Percentiles rank a stretch among this genome's conserved stretches.
Evolutionary conservation across 2,888 invertebrate genomes (phyloP).

Genomic region (Euproctis similis): DNA sequence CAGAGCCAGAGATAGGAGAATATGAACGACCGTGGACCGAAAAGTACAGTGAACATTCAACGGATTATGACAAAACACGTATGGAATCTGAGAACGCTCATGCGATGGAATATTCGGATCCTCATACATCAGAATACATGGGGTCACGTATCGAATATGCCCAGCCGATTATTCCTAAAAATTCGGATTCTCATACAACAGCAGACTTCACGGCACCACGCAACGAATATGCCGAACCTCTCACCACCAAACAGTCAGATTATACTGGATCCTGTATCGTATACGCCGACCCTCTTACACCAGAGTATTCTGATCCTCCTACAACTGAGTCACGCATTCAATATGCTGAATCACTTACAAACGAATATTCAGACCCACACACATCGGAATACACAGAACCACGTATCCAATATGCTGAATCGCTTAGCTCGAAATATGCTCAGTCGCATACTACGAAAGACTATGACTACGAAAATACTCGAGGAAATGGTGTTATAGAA

Average conservation of each 20-base stretch:
- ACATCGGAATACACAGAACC: conserved; percentile 4
- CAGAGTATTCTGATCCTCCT: not conserved
- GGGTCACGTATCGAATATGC: conserved; percentile 26
- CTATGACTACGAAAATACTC: conserved; percentile 1
- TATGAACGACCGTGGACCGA: conserved; percentile 34
- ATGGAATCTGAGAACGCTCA: not conserved
- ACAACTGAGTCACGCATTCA: not conserved
- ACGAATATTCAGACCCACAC: conserved; percentile 1
- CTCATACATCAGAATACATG: conserved; percentile 30
- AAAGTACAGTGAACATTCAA: conserved; percentile 2
- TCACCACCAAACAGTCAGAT: not conserved
- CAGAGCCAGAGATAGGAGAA: conserved; percentile 27
- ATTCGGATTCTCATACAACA: not conserved
- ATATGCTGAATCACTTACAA: not conserved
- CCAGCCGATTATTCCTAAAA: not conserved
- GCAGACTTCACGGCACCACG: not conserved
- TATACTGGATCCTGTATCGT: conserved; percentile 27
- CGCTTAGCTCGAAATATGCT: conserved; percentile 3
- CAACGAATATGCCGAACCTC: conserved; percentile 1
- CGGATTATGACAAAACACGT: conserved; percentile 1
- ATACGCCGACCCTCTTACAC: conserved; percentile 1
- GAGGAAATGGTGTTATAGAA: not conserved
- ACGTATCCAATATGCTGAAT: conserved; percentile 3
- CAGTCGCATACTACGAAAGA: not conserved
- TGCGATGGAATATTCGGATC: conserved; percentile 9